Evolutionary conservation across 2,113 vertebrate genomes (phyloP).

Genomic region (Prunella himalayana): DNA sequence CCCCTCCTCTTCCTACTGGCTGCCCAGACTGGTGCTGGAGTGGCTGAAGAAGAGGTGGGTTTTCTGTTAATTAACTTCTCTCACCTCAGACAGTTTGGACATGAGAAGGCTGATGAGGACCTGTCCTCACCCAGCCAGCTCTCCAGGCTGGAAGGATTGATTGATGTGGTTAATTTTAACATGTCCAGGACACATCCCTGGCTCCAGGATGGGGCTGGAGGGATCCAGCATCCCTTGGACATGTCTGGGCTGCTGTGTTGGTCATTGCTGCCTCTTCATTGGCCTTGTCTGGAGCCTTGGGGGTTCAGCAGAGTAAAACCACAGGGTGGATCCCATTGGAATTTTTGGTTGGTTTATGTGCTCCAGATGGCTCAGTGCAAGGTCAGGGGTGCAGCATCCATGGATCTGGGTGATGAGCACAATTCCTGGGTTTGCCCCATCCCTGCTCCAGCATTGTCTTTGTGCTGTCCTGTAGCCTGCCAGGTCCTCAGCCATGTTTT

Average conservation of each 20-base stretch:
- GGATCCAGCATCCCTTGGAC: background rate
- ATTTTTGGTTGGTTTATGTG: background rate
- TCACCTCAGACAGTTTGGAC: background rate
- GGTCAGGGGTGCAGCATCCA: background rate
- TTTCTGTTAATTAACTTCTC: background rate
- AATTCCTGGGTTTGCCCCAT: background rate
- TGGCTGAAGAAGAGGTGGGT: background rate
- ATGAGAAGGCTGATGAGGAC: background rate
- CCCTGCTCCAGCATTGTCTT: background rate
- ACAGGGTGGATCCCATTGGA: background rate
- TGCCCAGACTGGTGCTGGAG: background rate
- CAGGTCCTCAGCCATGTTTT: background rate
- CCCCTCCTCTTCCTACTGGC: background rate
- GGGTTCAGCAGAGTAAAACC: background rate
- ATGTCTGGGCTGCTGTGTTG: rapidly evolving
- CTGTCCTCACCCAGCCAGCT: background rate
- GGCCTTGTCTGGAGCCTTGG: background rate
- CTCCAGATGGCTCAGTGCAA: background rate
- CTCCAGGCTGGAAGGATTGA: background rate
- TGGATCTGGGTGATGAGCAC: rapidly evolving
- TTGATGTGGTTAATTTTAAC: background rate
- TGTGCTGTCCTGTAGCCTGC: background rate
- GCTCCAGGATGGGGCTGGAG: background rate
- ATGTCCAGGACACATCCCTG: background rate
- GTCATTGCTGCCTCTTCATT: background rate